These are phyloP conservation scores for Poeciliopsis retropinna DNA, from an alignment of 2,113 vertebrate genomes.

Conservation along the genomic window DNA sequence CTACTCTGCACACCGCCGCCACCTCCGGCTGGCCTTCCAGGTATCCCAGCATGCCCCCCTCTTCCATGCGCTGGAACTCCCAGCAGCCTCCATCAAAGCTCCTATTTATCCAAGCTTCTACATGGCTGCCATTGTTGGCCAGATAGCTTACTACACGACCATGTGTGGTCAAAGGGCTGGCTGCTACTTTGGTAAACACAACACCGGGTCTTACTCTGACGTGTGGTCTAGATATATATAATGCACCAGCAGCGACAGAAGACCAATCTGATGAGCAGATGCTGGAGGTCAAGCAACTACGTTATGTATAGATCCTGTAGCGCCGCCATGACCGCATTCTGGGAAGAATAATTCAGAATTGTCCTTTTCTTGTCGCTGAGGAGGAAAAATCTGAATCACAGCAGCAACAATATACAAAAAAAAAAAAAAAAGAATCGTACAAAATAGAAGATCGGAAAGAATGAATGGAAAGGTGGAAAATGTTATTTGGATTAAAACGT, in stretches of 20 bases:
- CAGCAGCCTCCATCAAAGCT: conserved; percentile 77
- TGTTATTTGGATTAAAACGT: no score
- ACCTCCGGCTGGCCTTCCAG: conserved; percentile 68
- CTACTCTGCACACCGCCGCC: conserved; percentile 57
- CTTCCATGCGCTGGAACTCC: conserved; percentile 69
- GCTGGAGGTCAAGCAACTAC: conserved; percentile 13
- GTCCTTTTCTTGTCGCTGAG: no score
- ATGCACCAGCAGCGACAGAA: conserved; percentile 26
- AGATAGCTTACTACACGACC: conserved; percentile 38
- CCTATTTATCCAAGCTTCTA: conserved; percentile 77
- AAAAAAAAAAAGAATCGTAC: no score
- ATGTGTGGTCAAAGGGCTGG: conserved; percentile 71
- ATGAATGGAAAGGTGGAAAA: no score
- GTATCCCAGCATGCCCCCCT: conserved; percentile 74
- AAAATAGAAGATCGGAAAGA: no score
- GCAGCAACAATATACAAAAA: no score
- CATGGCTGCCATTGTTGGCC: conserved; percentile 73
- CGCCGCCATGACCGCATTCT: conserved; percentile 17
- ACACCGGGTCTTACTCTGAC: conserved; percentile 37
- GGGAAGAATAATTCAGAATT: neutral
- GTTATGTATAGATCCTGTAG: conserved; percentile 18
- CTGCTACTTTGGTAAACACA: conserved; percentile 62
- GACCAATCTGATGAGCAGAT: conserved; percentile 31
- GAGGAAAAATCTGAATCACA: no score
- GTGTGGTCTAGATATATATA: conserved; percentile 40